phyloP scores from a whole-genome alignment of 2,888 invertebrate species.

The Amorpha juglandis region DNA sequence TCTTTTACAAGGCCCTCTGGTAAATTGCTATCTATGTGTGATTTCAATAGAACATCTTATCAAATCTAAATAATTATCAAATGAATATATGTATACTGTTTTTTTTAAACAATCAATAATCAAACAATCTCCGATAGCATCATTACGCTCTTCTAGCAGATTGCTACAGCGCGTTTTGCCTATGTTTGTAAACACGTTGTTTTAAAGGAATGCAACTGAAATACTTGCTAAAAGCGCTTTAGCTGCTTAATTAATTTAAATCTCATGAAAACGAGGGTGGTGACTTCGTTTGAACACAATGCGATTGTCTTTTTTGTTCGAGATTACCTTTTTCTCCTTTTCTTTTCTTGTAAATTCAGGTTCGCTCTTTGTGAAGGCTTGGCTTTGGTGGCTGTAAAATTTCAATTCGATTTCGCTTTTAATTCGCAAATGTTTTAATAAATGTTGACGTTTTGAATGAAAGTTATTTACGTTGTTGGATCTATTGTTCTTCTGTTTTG shows the following conservation, averaged over 20 bases:
- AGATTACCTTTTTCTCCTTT: conserved; percentile 8
- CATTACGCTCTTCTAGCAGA: neutral
- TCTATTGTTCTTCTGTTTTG: neutral
- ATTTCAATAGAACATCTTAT: no score
- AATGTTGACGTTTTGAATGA: neutral
- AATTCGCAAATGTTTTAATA: conserved; percentile 6
- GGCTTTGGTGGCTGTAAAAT: conserved; percentile 4
- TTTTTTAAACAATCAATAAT: no score
- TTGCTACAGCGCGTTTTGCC: conserved; percentile 24
- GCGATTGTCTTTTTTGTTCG: conserved; percentile 26
- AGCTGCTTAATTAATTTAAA: conserved; percentile 77
- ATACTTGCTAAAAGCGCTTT: conserved; percentile 54
- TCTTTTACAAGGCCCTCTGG: no score
- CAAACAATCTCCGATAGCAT: conserved; percentile 10
- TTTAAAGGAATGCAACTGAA: conserved; percentile 54
- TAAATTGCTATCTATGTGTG: no score
- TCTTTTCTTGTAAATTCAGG: conserved; percentile 9
- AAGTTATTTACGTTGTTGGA: neutral
- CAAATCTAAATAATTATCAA: no score
- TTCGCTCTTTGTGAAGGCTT: neutral
- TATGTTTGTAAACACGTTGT: conserved; percentile 44
- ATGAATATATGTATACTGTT: no score
- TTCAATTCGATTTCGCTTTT: conserved; percentile 2
- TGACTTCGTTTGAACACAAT: conserved; percentile 28
- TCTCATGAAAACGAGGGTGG: conserved; percentile 44